These are phyloP conservation scores for Poeciliopsis gracilis DNA, from an alignment of 2,797 vertebrate species.

Conservation along the genomic window DNA sequence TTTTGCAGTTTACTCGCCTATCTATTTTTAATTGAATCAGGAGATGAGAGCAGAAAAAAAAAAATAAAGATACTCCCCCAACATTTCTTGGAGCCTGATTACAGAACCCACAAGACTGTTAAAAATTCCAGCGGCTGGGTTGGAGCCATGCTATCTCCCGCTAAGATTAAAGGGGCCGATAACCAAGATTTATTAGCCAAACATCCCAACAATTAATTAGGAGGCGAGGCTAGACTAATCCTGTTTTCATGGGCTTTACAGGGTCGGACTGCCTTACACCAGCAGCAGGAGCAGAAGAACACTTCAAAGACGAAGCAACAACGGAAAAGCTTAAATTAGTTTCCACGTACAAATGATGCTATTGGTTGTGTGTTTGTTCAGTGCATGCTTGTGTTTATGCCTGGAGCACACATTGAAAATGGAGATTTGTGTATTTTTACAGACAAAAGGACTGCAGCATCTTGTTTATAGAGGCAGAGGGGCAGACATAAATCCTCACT, in stretches of 20 bases:
- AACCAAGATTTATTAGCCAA: conserved; percentile 81
- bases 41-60: conserved; percentile 33
- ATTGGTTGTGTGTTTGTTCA: conserved; percentile 21
- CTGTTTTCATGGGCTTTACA: conserved; percentile 74
- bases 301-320: conserved; percentile 66
- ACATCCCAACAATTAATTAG: conserved; percentile 78
- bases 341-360: conserved; percentile 28
- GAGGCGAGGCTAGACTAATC: conserved; percentile 72
- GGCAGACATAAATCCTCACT: conserved; percentile 58
- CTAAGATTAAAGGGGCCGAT: conserved; percentile 74
- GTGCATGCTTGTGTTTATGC: background rate
- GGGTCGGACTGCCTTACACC: conserved; percentile 59
- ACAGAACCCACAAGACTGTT: conserved; percentile 60
- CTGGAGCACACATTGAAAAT: conserved; percentile 25
- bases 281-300: conserved; percentile 36
- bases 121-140: conserved; percentile 66
- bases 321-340: conserved; percentile 58
- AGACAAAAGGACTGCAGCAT: conserved; percentile 24
- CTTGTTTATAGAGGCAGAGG: conserved; percentile 41
- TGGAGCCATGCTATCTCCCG: conserved; percentile 67
- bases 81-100: conserved; percentile 67
- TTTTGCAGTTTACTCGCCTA: conserved; percentile 55
- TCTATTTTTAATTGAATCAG: conserved; percentile 78
- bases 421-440: conserved; percentile 17
- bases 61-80: conserved; percentile 60